Evolutionary conservation across 1,140 invertebrate species (phyloP), one percentile per base, ranked within the genome.

Genomic region (Drepana arcuata): DNA sequence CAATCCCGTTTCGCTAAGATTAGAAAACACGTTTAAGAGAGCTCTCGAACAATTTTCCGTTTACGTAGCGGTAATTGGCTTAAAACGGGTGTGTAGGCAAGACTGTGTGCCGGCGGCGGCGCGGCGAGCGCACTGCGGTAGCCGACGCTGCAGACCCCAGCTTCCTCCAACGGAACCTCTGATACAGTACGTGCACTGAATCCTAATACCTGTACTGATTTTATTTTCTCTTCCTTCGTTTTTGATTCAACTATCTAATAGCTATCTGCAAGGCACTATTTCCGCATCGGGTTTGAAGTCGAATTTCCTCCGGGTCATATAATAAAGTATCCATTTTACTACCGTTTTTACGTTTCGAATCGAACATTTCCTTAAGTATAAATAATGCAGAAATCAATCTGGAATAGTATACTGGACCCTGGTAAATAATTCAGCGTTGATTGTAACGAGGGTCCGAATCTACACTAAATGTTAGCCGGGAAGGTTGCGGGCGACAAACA

Each of bases 51-150:
- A 63, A 63, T 78, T 78, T 72, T 78, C 69, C 69, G 74, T 67
- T 73, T 73, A 73, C 68, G 69, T 72, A 66, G 57, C 60, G 64
- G 74, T 79, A 78, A 74, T 79, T 79, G 71, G 72, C 63, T 74
- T 63, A 65, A 57, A 73, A 59, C 55, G 68, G 63, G 65, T 61
- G 68, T 31, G 56, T 55, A 58, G 62, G 66, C 51, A 56, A 52
- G 52, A 53, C 59, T 49, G 43, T 43, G 56, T 56, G 57, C 45
- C 60, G 56, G 41, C 31, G 39, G 41, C 36, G 60, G 26, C 35
- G 24, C 36, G 62, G 25, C 32, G 28, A 35, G 55, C 75, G 66
- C 70, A 73, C 44, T 77, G 72, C 75, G 73, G 63, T 56, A 66
- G 54, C 65, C 39, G 31, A 32, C 47, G 56, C 56, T 55, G 67